Evolutionary conservation across 2,113 vertebrate genomes (phyloP).

Genomic region (Arizona elegans): DNA sequence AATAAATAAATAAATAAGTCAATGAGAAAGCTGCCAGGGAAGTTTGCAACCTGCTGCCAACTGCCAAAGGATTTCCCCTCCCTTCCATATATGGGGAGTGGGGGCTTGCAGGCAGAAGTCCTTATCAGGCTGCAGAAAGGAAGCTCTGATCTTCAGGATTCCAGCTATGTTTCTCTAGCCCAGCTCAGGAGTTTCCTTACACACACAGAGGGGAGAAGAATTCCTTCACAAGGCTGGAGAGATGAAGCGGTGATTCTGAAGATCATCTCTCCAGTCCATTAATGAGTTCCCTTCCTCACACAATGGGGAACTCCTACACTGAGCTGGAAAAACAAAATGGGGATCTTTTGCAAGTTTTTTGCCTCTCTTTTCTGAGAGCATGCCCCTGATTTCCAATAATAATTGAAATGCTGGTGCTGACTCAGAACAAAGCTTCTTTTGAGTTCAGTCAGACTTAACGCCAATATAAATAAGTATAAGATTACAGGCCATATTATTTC

Average conservation of each 20-base stretch:
- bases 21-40: not conserved
- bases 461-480: not conserved
- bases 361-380: not conserved
- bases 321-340: not conserved
- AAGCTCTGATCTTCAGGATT: not conserved
- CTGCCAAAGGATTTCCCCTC: not conserved
- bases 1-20: too few species aligned
- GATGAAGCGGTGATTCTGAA: not conserved
- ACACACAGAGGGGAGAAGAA: not conserved
- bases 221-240: not conserved
- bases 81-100: not conserved
- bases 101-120: not conserved
- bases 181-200: not conserved
- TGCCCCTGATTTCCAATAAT: not conserved
- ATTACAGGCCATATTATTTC: not conserved
- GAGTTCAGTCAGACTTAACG: not conserved
- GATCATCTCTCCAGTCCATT: not conserved
- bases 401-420: not conserved
- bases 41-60: not conserved
- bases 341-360: not conserved
- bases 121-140: not conserved
- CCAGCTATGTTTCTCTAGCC: not conserved
- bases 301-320: not conserved
- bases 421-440: not conserved
- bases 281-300: not conserved